A percentile compares a stretch with the other conserved stretches of the same genome.
phyloP scores from a whole-genome alignment of 2,797 vertebrate genomes.

The Ptychadena robeensis region DNA sequence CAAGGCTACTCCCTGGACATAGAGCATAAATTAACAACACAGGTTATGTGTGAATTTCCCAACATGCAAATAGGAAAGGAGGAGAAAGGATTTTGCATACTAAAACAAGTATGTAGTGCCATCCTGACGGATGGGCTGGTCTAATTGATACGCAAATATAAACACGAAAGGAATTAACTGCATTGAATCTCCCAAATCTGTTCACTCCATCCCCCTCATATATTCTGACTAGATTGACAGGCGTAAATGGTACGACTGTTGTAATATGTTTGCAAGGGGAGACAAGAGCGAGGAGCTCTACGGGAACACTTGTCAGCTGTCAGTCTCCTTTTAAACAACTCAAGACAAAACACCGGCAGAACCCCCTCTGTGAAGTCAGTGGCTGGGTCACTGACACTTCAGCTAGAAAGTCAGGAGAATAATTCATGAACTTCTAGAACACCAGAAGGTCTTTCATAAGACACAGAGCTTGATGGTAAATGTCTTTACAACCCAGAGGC shows the following conservation, averaged over 20 bases:
- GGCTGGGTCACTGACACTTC: conserved; percentile 57
- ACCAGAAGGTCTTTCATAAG: conserved; percentile 46
- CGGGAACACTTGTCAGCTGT: conserved; percentile 61
- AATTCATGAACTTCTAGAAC: conserved; percentile 54
- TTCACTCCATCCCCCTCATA: conserved; percentile 43
- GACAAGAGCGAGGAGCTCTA: conserved; percentile 42
- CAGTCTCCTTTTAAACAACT: conserved; percentile 60
- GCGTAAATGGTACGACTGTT: conserved; percentile 56
- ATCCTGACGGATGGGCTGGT: conserved; percentile 30
- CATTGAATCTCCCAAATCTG: conserved; percentile 53
- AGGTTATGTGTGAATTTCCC: conserved; percentile 22
- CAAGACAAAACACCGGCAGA: conserved; percentile 56
- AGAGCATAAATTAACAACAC: neutral
- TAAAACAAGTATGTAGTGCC: conserved; percentile 26
- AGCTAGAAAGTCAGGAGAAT: conserved; percentile 48
- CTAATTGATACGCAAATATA: conserved; percentile 61
- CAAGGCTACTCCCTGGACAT: neutral
- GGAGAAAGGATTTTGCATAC: conserved; percentile 23
- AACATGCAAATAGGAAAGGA: neutral
- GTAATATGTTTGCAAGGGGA: conserved; percentile 57
- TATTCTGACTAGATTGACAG: conserved; percentile 55
- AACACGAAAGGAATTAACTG: conserved; percentile 11
- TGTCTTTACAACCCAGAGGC: neutral
- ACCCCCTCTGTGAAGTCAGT: conserved; percentile 57
- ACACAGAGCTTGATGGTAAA: conserved; percentile 22